A percentile compares a stretch with the other conserved stretches of the same genome.
Evolutionary conservation across 2,797 vertebrate genomes (phyloP).

Genomic region (Brachyrhaphis roseni): DNA sequence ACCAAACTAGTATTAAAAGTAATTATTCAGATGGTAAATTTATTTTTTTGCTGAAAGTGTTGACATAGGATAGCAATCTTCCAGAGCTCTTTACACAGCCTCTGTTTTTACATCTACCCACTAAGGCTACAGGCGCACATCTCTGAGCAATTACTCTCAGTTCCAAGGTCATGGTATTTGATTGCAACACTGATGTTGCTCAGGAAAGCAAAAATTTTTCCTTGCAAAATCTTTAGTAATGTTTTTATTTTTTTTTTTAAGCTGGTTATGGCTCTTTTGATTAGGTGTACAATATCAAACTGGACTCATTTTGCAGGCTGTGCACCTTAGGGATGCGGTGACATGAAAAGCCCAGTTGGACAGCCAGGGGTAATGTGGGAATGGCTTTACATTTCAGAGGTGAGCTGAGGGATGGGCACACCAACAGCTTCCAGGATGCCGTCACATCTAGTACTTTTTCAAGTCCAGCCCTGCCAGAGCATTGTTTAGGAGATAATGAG

Average conservation of each 20-base stretch:
- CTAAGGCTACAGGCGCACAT: conserved; percentile 27
- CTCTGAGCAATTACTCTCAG: conserved; percentile 63
- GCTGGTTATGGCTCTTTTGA: conserved; percentile 79
- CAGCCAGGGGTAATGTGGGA: conserved; percentile 79
- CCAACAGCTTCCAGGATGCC: conserved; percentile 80
- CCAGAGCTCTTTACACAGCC: conserved; percentile 33
- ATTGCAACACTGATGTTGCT: conserved; percentile 61
- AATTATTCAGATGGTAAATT: conserved; percentile 24
- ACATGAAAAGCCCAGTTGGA: conserved; percentile 82
- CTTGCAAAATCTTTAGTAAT: conserved; percentile 60
- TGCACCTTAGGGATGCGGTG: conserved; percentile 73
- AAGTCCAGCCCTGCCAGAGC: conserved; percentile 77
- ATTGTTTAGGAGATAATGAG: conserved; percentile 89
- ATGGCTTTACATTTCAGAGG: conserved; percentile 86
- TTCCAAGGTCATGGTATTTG: conserved; percentile 65
- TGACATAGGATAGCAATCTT: conserved; percentile 21
- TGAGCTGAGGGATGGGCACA: conserved; percentile 72
- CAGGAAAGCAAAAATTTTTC: conserved; percentile 45
- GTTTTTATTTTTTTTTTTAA: conserved; percentile 60
- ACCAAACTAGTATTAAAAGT: conserved; percentile 10
- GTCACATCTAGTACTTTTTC: conserved; percentile 82
- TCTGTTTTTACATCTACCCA: conserved; percentile 43
- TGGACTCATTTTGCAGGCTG: conserved; percentile 74
- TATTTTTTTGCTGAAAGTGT: conserved; percentile 33
- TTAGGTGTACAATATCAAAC: conserved; percentile 78